A percentile compares a stretch with the other conserved stretches of the same genome.
These are phyloP conservation scores for Psylliodes chrysocephalus DNA, from an alignment of 2,888 invertebrate species.

Conservation along the genomic window DNA sequence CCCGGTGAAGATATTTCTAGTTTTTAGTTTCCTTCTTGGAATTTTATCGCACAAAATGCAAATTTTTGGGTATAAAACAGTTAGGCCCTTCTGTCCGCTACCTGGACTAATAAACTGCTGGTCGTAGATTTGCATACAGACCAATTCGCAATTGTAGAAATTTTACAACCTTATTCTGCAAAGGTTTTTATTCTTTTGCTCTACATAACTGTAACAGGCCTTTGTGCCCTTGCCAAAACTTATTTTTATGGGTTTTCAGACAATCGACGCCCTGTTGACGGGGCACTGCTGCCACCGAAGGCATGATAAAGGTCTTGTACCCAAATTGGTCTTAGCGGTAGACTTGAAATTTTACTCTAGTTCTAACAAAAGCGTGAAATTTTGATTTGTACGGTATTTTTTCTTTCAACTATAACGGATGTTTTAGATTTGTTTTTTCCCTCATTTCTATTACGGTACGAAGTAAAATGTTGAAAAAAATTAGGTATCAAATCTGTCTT, in stretches of 20 bases:
- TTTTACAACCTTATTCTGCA: constrained; percentile 29
- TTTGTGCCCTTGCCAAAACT: constrained; percentile 27
- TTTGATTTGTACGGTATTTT: too few species aligned
- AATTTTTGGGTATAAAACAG: constrained; percentile 34
- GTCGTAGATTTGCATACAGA: constrained; percentile 37
- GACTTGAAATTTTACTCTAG: background rate
- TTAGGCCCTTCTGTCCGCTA: constrained; percentile 32
- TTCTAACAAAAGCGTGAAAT: too few species aligned
- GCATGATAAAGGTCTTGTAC: constrained; percentile 27
- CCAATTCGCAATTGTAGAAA: constrained; percentile 39
- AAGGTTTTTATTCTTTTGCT: constrained; percentile 34
- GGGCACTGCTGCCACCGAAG: constrained; percentile 21
- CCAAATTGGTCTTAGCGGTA: constrained; percentile 2
- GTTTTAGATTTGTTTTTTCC: too few species aligned
- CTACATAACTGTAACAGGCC: constrained; percentile 41
- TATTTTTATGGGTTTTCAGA: constrained; percentile 30
- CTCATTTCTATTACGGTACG: too few species aligned
- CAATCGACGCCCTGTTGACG: constrained; percentile 24
- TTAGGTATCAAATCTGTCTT: too few species aligned
- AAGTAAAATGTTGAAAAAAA: too few species aligned
- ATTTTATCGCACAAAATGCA: constrained; percentile 43
- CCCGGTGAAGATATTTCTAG: constrained; percentile 37
- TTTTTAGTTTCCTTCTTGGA: constrained; percentile 35
- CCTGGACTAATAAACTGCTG: constrained; percentile 36
- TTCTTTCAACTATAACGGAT: too few species aligned